Percentiles rank a stretch among this genome's conserved stretches.
These are phyloP conservation scores for Cantharis rufa DNA, from an alignment of 2,888 invertebrate genomes.

Conservation along the genomic window DNA sequence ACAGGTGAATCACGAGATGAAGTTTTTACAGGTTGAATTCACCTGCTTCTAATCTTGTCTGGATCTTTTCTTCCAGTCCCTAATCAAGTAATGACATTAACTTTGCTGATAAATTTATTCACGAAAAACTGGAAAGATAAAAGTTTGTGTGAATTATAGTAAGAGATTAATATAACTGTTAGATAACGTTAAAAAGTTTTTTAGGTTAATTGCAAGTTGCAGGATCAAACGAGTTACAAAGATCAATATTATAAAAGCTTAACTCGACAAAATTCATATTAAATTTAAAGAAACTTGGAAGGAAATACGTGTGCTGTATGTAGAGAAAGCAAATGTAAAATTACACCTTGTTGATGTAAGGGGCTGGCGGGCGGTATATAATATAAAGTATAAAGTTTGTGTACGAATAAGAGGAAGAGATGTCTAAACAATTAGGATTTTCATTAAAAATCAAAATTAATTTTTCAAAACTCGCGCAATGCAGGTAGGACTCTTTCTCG, in stretches of 20 bases:
- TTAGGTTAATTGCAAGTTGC: not conserved
- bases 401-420: not conserved
- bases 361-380: not conserved
- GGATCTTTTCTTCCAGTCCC: not conserved
- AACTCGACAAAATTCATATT: not conserved
- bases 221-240: not conserved
- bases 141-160: not conserved
- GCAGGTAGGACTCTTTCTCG: not conserved
- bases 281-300: not conserved
- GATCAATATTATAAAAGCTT: not conserved
- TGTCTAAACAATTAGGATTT: not conserved
- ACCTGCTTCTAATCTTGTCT: slow-evolving; percentile 30
- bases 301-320: not conserved
- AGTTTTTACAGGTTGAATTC: slow-evolving; percentile 11
- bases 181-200: not conserved
- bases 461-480: not conserved
- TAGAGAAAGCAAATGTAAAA: not conserved
- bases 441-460: not conserved
- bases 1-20: slow-evolving; percentile 37
- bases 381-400: not conserved
- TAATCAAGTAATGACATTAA: slow-evolving; percentile 18
- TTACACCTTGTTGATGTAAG: not conserved
- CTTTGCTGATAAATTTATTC: not conserved
- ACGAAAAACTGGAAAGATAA: not conserved
- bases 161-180: not conserved